These are phyloP conservation scores for Connochaetes taurinus DNA, from an alignment of 2,113 vertebrate species.

Conservation along the genomic window DNA sequence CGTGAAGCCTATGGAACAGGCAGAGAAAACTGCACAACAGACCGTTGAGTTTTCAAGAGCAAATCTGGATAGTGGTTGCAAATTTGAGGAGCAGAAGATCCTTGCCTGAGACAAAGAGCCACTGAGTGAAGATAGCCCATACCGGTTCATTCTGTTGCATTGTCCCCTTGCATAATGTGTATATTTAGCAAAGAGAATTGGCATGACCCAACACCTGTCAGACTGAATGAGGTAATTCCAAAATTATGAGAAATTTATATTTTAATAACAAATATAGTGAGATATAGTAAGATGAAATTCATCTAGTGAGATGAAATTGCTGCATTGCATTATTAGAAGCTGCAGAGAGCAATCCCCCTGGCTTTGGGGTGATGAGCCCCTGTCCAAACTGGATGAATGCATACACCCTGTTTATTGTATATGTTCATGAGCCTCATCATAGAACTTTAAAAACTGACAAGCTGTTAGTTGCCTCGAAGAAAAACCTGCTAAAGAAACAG, in stretches of 20 bases:
- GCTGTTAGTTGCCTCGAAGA: constrained; percentile 40
- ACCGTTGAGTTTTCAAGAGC: neutral
- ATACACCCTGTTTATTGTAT: neutral
- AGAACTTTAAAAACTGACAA: constrained; percentile 19
- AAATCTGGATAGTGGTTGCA: neutral
- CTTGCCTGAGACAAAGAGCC: neutral
- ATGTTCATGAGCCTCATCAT: rapidly evolving
- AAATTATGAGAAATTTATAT: constrained; percentile 26
- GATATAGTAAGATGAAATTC: neutral
- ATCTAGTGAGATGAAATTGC: neutral
- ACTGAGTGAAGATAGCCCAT: neutral
- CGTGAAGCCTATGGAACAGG: neutral
- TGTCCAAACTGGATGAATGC: neutral
- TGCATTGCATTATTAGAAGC: neutral
- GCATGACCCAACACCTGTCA: neutral
- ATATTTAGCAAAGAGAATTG: constrained; percentile 36
- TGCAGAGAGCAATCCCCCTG: neutral
- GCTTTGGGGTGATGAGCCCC: neutral
- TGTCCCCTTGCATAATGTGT: neutral
- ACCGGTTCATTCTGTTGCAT: neutral
- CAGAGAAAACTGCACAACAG: neutral
- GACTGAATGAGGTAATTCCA: constrained; percentile 4
- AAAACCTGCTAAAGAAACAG: constrained; percentile 54
- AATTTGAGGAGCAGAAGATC: neutral
- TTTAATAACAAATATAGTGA: neutral